phyloP scores from a whole-genome alignment of 2,888 invertebrate species.

The Junonia oenone region DNA sequence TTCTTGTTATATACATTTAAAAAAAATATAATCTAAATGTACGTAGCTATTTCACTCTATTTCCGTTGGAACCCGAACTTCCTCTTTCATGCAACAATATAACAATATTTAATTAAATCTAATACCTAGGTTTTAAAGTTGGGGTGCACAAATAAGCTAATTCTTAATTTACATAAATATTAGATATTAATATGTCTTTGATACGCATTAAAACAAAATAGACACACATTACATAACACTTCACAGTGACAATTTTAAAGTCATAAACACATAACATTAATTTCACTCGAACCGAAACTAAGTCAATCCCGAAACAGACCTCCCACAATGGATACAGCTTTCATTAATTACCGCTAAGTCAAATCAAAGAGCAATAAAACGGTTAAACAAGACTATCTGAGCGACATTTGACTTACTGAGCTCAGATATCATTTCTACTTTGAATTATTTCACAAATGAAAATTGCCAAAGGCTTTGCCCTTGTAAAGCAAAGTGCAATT shows the following conservation, averaged over 20 bases:
- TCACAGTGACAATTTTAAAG: not conserved
- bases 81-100: too few species aligned
- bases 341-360: conserved; percentile 16
- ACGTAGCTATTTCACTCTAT: too few species aligned
- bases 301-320: not conserved
- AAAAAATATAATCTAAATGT: too few species aligned
- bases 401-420: conserved; percentile 12
- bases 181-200: too few species aligned
- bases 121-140: too few species aligned
- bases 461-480: conserved; percentile 19
- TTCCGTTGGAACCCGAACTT: too few species aligned
- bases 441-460: conserved; percentile 27
- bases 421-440: conserved; percentile 7
- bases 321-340: not conserved
- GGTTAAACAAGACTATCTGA: conserved; percentile 7
- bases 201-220: not conserved
- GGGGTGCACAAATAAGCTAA: too few species aligned
- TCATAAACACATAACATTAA: not conserved
- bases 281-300: not conserved
- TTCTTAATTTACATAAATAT: too few species aligned
- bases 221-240: not conserved
- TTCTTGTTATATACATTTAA: too few species aligned
- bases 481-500: conserved; percentile 28
- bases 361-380: conserved; percentile 23
- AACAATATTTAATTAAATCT: too few species aligned